Percentiles rank a stretch among this genome's conserved stretches.
Evolutionary conservation across 1,140 invertebrate species (phyloP).

Genomic region (Drosophila jambulina): DNA sequence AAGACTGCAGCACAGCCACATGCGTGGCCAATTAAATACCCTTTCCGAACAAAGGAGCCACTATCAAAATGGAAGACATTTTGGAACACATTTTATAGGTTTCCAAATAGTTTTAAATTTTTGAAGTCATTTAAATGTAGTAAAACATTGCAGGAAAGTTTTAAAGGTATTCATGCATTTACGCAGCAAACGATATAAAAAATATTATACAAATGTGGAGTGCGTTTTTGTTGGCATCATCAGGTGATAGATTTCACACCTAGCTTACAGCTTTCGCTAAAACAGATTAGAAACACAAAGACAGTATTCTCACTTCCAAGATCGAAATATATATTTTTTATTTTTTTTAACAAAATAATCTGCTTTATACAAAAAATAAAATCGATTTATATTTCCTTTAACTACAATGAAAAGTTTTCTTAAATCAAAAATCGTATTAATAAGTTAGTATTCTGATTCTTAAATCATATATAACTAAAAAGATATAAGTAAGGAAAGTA

Average conservation of each 20-base stretch:
- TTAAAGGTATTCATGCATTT: no score
- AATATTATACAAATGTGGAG: no score
- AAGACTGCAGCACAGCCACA: conserved; percentile 38
- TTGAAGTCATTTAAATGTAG: no score
- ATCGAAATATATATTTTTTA: background rate
- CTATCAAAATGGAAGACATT: no score
- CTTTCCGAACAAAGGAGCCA: background rate
- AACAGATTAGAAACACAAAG: background rate
- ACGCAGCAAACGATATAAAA: no score
- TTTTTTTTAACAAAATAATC: background rate
- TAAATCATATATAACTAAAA: no score
- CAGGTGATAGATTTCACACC: background rate
- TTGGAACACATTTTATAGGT: background rate
- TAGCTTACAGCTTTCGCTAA: background rate
- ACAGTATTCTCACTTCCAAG: background rate
- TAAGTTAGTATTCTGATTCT: no score
- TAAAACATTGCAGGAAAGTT: no score
- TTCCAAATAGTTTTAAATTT: background rate
- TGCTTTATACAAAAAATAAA: background rate
- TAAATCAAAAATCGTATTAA: no score
- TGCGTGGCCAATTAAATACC: conserved; percentile 45
- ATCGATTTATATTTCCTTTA: background rate
- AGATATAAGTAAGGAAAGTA: no score
- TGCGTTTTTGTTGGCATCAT: background rate
- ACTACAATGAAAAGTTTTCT: background rate